Conservation (phyloP, 2,113 vertebrate species). For the Tenebrosternarchus preto region DNA sequence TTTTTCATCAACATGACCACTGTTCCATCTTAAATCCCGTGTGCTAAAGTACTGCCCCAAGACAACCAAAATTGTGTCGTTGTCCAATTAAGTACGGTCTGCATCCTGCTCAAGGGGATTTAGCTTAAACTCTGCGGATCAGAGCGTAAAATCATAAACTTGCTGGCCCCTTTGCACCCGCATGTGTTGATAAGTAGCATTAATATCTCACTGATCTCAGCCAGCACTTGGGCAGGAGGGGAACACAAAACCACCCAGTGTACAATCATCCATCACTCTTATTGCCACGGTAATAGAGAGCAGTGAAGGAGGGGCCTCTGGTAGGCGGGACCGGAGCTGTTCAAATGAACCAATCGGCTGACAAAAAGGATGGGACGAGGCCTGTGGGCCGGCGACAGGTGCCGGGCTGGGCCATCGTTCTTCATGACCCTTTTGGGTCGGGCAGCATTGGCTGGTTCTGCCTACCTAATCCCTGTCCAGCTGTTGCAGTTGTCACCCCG, state of each 20-base stretch:
- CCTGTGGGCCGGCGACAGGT: slow-evolving; percentile 71
- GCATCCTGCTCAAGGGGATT: slow-evolving; percentile 44
- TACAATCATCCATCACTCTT: slow-evolving; percentile 36
- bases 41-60: slow-evolving; percentile 55
- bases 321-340: slow-evolving; percentile 37
- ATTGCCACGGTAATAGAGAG: slow-evolving; percentile 28
- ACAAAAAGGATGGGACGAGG: slow-evolving; percentile 61
- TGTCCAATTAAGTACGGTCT: slow-evolving; percentile 10
- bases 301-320: slow-evolving; percentile 16
- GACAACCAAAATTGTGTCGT: background rate
- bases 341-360: slow-evolving; percentile 50
- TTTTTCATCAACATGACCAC: background rate
- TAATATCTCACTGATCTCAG: slow-evolving; percentile 66
- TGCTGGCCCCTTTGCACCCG: slow-evolving; percentile 63
- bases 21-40: background rate
- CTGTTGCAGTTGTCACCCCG: slow-evolving; percentile 77
- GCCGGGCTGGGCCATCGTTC: slow-evolving; percentile 61
- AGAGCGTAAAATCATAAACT: slow-evolving; percentile 56
- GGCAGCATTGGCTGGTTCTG: slow-evolving; percentile 69
- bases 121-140: slow-evolving; percentile 51
- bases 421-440: too few species aligned
- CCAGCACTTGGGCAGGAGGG: slow-evolving; percentile 42
- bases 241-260: slow-evolving; percentile 43
- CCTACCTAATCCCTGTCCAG: slow-evolving; percentile 77
- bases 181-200: slow-evolving; percentile 67